phyloP scores from a whole-genome alignment of 1,140 invertebrate species.

The Pachyrhynchus sulphureomaculatus region DNA sequence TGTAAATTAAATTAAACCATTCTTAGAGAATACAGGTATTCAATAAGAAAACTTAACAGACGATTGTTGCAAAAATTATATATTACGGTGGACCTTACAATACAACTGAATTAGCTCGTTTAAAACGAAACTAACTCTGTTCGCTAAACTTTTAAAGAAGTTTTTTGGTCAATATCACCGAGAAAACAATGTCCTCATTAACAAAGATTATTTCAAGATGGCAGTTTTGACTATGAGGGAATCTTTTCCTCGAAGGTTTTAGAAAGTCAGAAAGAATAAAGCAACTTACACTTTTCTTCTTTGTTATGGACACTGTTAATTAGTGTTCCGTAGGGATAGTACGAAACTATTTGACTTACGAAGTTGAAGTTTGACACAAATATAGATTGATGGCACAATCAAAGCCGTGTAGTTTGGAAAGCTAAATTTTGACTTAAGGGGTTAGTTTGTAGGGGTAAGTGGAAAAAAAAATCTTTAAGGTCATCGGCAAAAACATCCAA shows the following conservation, averaged over 20 bases:
- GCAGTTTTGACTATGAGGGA: constrained; percentile 39
- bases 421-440: too few species aligned
- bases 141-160: constrained; percentile 26
- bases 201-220: constrained; percentile 39
- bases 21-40: constrained; percentile 11
- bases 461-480: constrained; percentile 43
- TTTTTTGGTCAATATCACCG: constrained; percentile 33
- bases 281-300: constrained; percentile 42
- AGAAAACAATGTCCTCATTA: constrained; percentile 24
- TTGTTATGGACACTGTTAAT: too few species aligned
- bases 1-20: background rate
- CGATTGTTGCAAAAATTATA: constrained; percentile 46
- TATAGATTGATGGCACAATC: too few species aligned
- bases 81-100: constrained; percentile 43
- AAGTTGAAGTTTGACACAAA: too few species aligned
- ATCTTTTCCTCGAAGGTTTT: constrained; percentile 38
- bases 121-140: constrained; percentile 40
- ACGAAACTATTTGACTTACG: too few species aligned
- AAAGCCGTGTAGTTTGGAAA: too few species aligned
- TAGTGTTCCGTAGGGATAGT: too few species aligned
- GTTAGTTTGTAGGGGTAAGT: too few species aligned
- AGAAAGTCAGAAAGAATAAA: constrained; percentile 40
- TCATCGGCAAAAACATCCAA: constrained; percentile 38
- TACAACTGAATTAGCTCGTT: constrained; percentile 45
- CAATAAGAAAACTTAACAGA: constrained; percentile 41